phyloP scores from a whole-genome alignment of 92 coral and sea anemone genomes.

The Paragorgia papillata region DNA sequence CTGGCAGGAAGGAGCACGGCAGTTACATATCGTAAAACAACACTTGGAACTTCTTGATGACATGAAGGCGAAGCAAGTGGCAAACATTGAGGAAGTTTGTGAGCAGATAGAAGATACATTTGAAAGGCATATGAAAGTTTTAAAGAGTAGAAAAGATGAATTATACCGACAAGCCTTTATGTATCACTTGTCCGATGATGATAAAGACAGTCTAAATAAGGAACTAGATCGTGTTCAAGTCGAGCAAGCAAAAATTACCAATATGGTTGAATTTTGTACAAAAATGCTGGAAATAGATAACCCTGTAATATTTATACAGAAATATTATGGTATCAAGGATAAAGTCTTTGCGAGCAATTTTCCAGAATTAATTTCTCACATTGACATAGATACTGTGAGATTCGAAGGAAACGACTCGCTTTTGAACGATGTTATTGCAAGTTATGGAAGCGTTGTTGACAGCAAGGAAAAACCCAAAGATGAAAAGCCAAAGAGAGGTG shows the following conservation, averaged over 20 bases:
- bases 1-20: background rate
- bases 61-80: constrained; percentile 20
- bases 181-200: background rate
- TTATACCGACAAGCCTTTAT: background rate
- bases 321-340: background rate
- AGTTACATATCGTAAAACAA: background rate
- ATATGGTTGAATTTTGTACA: constrained; percentile 1
- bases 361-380: background rate
- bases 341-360: background rate
- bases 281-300: background rate
- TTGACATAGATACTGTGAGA: background rate
- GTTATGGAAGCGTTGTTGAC: background rate
- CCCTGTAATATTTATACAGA: constrained; percentile 10
- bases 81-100: constrained; percentile 1
- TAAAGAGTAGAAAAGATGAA: background rate
- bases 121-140: background rate
- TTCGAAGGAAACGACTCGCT: constrained; percentile 17
- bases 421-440: constrained; percentile 32
- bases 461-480: background rate
- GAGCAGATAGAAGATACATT: background rate
- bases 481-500: background rate
- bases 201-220: background rate
- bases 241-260: constrained; percentile 12
- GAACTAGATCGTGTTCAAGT: constrained; percentile 28
- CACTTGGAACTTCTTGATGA: background rate